These are phyloP conservation scores for Temnothorax nylanderi DNA, from an alignment of 1,140 invertebrate genomes.

Conservation along the genomic window DNA sequence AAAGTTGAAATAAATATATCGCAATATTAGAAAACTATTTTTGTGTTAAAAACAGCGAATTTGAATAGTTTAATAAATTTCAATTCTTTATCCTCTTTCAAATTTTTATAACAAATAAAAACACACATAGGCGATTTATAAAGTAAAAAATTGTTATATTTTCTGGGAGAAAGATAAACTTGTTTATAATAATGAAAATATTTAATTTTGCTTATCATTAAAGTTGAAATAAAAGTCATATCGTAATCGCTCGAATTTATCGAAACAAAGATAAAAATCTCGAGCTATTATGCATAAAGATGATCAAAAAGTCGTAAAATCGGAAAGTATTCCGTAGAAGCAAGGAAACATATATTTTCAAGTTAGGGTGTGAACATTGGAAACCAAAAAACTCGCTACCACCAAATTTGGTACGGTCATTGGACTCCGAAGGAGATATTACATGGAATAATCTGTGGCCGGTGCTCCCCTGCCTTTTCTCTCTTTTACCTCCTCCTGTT, in stretches of 20 bases:
- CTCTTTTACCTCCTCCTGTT: constrained; percentile 69
- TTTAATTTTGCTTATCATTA: background rate
- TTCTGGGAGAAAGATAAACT: background rate
- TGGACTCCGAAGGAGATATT: constrained; percentile 74
- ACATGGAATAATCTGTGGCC: constrained; percentile 81
- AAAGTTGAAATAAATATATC: constrained; percentile 44
- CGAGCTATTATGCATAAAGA: background rate
- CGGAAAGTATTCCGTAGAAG: background rate
- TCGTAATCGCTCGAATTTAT: background rate
- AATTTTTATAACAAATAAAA: background rate
- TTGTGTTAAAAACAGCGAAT: background rate
- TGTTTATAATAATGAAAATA: background rate
- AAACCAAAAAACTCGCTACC: constrained; percentile 2
- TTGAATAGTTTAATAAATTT: background rate
- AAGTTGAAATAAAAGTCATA: background rate
- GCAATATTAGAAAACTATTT: background rate
- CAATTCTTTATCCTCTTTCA: background rate
- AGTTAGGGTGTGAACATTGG: constrained; percentile 3
- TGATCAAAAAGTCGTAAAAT: background rate
- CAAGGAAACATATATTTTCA: constrained; percentile 11
- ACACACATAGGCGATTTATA: background rate
- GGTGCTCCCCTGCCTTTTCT: constrained; percentile 67
- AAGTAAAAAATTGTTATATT: background rate
- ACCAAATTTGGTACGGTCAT: constrained; percentile 49
- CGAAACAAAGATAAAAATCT: background rate